Conservation (phyloP, 30 jellyfish, hydroid and myxozoan species). For the Pelagia noctiluca region DNA sequence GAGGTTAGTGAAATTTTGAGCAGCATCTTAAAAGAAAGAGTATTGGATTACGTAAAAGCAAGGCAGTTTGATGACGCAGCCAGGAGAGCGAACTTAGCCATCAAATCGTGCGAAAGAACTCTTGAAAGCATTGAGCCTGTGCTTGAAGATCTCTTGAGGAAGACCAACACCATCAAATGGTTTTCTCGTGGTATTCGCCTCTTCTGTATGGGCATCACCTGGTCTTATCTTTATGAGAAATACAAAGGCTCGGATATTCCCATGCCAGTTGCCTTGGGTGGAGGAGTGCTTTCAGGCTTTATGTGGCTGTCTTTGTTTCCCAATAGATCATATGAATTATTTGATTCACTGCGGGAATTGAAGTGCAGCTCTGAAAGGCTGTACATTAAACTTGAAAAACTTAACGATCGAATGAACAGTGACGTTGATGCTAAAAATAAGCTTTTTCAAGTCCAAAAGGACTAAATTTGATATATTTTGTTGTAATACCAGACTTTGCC, state of each 20-base stretch:
- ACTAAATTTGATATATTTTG: too few relatives aligned
- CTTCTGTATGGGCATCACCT: constrained; percentile 19
- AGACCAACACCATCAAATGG: constrained; percentile 16
- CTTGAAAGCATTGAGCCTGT: background rate
- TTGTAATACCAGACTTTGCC: too few relatives aligned
- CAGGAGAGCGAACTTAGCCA: background rate
- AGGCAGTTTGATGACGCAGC: background rate
- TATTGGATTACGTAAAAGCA: background rate
- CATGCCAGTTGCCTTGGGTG: constrained; percentile 14
- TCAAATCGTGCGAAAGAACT: background rate
- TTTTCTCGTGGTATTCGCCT: constrained; percentile 15
- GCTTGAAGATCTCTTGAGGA: background rate
- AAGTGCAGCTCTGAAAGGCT: background rate
- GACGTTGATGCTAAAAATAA: background rate
- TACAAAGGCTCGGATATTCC: background rate
- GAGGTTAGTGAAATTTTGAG: background rate
- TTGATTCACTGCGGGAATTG: constrained; percentile 4
- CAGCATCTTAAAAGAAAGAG: background rate
- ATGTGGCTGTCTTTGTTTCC: constrained; percentile 23
- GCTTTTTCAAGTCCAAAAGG: background rate
- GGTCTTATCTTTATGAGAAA: constrained; percentile 7
- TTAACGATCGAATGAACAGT: constrained; percentile 6
- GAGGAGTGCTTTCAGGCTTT: constrained; percentile 6
- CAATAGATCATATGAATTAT: background rate
- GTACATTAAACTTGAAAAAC: constrained; percentile 6